Base-by-base conservation (phyloP, 2,113 vertebrate species). In the Hylia prasina region DNA sequence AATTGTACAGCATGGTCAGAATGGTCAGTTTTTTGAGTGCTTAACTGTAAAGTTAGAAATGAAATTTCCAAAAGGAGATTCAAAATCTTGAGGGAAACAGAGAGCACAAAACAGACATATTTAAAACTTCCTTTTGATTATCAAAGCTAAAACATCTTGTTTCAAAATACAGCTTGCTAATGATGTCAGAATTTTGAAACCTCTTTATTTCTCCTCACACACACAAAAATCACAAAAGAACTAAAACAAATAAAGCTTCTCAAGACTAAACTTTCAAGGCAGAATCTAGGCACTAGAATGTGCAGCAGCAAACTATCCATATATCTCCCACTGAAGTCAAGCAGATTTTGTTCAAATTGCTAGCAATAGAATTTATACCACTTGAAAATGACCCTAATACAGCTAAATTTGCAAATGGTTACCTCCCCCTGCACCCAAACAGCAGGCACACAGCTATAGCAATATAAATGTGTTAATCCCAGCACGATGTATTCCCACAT, bases 381-480 rank as follows among this genome's bases (percentile, higher is more conserved):
- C 47, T 71, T 72, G 23, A 81, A 92, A 90, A 71, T 28, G 4
- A 70, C 86, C 39, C 10, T 58, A 83, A 56, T 75, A 81, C 40
- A 90, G 64, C 72, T 96, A 87, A 90, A 90, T 83, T 89, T 89
- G 64, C 51, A 90, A 89, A 73, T 42, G n/a, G 54, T 78, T 95
- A 30, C 86, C 60, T 89, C 89, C 76, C 42, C 64, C 64, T 94
- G 72, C 91, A 97, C 89, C 93, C 65, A 95, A 93, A 86, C 82
- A 95, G 68, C 83, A 89, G 92, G 89, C 68, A 73, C 22, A 0
- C 68, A 78, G 68, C 68, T 47, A 86, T 47, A 83, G 72, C 30
- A 47, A 92, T 87, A 89, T 35, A 95, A 93, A 64, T 82, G 93
- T 89, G 96, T 33, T 96, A 97, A 95, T 94, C 96, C 93, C 95